phyloP scores from a whole-genome alignment of 1,140 invertebrate species.

The Neoseiulus cucumeris region DNA sequence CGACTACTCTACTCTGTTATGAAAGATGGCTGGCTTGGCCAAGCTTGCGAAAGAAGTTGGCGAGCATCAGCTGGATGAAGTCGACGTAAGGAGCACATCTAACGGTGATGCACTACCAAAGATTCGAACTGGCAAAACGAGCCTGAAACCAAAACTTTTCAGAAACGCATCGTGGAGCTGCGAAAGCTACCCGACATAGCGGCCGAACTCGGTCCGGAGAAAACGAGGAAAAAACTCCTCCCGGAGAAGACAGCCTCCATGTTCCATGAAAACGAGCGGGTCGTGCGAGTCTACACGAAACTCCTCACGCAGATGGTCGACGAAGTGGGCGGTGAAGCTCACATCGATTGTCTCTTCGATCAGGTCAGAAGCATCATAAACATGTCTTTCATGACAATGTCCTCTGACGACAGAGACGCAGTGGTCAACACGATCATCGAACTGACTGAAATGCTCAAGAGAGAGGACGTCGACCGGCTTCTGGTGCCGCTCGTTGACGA shows the following conservation, averaged over 20 bases:
- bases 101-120: no score
- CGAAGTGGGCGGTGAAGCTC: neutral
- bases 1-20: no score
- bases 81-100: slow-evolving; percentile 1
- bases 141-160: no score
- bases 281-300: neutral
- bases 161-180: neutral
- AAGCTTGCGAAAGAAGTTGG: neutral
- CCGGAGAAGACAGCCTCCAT: neutral
- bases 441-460: neutral
- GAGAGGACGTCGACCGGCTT: neutral
- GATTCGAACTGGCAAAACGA: no score
- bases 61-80: slow-evolving; percentile 2
- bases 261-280: neutral
- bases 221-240: neutral
- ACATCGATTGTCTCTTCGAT: slow-evolving; percentile 5
- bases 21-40: neutral
- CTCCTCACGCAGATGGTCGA: neutral
- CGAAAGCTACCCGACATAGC: neutral
- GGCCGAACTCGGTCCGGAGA: neutral
- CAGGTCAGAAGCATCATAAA: neutral
- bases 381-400: neutral
- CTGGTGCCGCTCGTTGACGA: neutral
- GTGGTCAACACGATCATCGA: neutral
- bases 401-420: neutral